These are phyloP conservation scores for Astropecten irregularis DNA, from an alignment of 53 echinoderm and acorn worm genomes.

Conservation along the genomic window DNA sequence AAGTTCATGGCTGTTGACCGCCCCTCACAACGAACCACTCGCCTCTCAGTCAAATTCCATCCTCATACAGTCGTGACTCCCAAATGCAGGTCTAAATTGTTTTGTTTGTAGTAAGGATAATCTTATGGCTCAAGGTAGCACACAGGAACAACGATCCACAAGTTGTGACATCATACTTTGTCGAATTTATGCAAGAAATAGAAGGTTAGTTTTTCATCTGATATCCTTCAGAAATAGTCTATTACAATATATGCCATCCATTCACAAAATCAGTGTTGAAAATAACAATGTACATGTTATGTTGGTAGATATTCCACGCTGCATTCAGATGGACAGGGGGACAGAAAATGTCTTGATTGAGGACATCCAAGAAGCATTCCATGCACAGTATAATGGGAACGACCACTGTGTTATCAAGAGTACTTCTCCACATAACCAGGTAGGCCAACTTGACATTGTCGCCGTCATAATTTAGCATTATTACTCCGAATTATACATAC, in stretches of 20 bases:
- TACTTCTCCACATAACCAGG: conserved; percentile 21
- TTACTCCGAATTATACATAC: too few species aligned
- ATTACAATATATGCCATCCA: too few species aligned
- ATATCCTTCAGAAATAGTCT: too few species aligned
- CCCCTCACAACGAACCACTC: too few species aligned
- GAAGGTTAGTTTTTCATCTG: conserved; percentile 19
- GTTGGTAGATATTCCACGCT: not conserved
- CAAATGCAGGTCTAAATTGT: too few species aligned
- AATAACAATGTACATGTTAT: too few species aligned
- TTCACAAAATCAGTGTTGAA: too few species aligned
- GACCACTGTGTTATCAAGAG: conserved; percentile 18
- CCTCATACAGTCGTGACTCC: too few species aligned
- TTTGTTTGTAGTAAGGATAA: conserved; percentile 19
- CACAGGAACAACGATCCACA: conserved; percentile 46
- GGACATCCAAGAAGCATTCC: conserved; percentile 26
- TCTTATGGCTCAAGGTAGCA: conserved; percentile 56
- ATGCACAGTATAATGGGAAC: not conserved
- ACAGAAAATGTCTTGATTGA: conserved; percentile 37
- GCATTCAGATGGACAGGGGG: conserved; percentile 24
- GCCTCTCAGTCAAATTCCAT: too few species aligned
- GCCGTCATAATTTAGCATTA: too few species aligned
- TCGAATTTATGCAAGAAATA: conserved; percentile 44
- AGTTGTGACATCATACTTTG: conserved; percentile 54
- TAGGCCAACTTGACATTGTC: not conserved
- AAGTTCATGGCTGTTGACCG: too few species aligned